Evolutionary conservation across 2,888 invertebrate species (phyloP).

Genomic region (Pseudoips prasinana): DNA sequence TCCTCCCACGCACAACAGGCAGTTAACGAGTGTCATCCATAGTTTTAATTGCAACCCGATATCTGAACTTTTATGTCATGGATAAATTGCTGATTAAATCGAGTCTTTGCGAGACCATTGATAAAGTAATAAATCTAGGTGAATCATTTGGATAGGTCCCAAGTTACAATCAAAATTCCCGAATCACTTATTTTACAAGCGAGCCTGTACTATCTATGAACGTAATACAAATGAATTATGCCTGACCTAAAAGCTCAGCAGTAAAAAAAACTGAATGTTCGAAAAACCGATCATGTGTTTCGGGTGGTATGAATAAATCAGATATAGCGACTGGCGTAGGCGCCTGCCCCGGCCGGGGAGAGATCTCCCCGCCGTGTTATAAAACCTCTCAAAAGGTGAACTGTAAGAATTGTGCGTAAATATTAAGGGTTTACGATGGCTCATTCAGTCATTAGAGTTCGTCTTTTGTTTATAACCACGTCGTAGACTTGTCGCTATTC

Average conservation of each 20-base stretch:
- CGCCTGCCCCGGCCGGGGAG: constrained; percentile 60
- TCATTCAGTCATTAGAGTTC: constrained; percentile 76
- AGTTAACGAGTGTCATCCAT: constrained; percentile 65
- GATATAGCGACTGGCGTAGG: constrained; percentile 69
- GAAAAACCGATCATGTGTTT: constrained; percentile 76
- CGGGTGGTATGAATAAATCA: constrained; percentile 80
- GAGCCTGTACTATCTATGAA: too few species aligned
- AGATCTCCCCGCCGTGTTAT: constrained; percentile 63
- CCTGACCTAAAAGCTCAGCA: constrained; percentile 46
- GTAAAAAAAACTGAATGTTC: constrained; percentile 59
- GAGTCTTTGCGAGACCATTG: constrained; percentile 16
- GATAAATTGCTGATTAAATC: constrained; percentile 25
- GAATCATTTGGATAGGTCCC: constrained; percentile 8
- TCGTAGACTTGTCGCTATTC: constrained; percentile 61
- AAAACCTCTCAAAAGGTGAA: constrained; percentile 74
- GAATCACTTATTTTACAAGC: too few species aligned
- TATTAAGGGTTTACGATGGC: constrained; percentile 75
- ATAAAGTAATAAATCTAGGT: constrained; percentile 12
- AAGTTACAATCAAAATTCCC: too few species aligned
- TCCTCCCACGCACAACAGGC: constrained; percentile 61
- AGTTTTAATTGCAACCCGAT: constrained; percentile 79
- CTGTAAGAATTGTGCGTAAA: constrained; percentile 76
- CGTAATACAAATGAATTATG: constrained; percentile 21
- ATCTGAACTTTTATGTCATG: constrained; percentile 54
- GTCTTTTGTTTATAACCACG: constrained; percentile 74